Evolutionary conservation across 2,797 vertebrate genomes (phyloP).

Genomic region (Muraenolepis orangiensis): DNA sequence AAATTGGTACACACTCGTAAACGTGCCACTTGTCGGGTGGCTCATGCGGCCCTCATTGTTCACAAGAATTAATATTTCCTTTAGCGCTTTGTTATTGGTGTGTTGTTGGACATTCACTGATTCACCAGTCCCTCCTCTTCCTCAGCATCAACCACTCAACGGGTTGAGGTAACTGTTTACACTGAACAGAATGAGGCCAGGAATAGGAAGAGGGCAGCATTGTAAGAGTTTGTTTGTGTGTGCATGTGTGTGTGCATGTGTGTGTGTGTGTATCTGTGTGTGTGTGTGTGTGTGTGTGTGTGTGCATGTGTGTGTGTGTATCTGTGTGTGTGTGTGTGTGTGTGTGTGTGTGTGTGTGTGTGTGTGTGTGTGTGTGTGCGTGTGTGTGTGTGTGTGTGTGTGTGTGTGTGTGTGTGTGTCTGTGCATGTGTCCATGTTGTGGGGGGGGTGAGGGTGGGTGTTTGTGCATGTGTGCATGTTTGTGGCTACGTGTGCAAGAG

Average conservation of each 20-base stretch:
- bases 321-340: too few species aligned
- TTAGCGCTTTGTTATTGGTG: neutral
- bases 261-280: neutral
- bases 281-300: neutral
- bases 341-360: too few species aligned
- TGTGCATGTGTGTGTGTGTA: too few species aligned
- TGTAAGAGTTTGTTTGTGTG: neutral
- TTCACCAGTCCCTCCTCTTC: neutral
- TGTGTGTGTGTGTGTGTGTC: neutral
- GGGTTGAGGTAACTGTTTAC: neutral
- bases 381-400: too few species aligned
- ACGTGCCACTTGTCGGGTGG: neutral
- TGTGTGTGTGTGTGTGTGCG: too few species aligned
- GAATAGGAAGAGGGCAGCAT: neutral
- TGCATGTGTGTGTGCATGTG: neutral
- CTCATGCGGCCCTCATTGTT: conserved; percentile 1
- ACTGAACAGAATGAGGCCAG: neutral
- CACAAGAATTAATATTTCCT: neutral
- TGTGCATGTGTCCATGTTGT: neutral
- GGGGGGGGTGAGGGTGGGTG: too few species aligned
- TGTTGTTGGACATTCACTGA: neutral
- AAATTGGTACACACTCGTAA: neutral
- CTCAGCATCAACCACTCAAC: neutral
- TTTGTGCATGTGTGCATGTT: too few species aligned
- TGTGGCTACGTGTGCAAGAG: too few species aligned